Evolutionary conservation across 2,113 vertebrate species (phyloP), one percentile per base, ranked within the genome.

Genomic region (Carettochelys insculpta): DNA sequence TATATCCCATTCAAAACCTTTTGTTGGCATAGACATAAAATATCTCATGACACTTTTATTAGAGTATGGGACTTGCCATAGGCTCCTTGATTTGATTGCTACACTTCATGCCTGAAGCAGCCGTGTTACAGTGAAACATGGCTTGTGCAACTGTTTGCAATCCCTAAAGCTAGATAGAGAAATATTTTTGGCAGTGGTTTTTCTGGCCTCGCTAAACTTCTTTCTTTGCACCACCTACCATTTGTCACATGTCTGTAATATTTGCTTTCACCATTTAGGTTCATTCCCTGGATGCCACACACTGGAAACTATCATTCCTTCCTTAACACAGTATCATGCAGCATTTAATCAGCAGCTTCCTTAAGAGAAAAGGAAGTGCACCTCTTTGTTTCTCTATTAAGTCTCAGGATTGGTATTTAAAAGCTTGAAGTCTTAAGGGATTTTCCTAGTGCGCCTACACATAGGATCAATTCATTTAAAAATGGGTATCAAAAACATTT

Each of bases 201-300:
- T 86, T 68, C 38, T 95, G 79, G 34, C 77, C 68, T 89, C 81
- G 25, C 43, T 79, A 68, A 83, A 24, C 50, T 38, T 27, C 90
- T 68, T 6, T 41, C 45, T 51, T 88, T 8, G 11, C 8, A 19
- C 7, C 10, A 13, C 48, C 77, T 77, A 2, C 1, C 95, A 94
- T 80, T 95, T 88, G 12, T 83, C 79, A 84, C 53, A n/a, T 50
- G 61, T 81, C 92, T 58, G 83, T 71, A 87, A 8, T 92, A 84
- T 89, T 92, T 93, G 75, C 68, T 91, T 92, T 87, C 84, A 87
- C 90, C 77, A n/a, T 78, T 54, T 77, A 2, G 51, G 54, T 43
- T 92, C 82, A 89, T 93, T 56, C 92, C 78, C 1, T 45, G 53
- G 85, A 83, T 71, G 92, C 80, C 90, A 94, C 20, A 52, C 89